A percentile compares a stretch with the other conserved stretches of the same genome.
These are phyloP conservation scores for Strigops habroptila DNA, from an alignment of 2,113 vertebrate genomes.

Conservation along the genomic window DNA sequence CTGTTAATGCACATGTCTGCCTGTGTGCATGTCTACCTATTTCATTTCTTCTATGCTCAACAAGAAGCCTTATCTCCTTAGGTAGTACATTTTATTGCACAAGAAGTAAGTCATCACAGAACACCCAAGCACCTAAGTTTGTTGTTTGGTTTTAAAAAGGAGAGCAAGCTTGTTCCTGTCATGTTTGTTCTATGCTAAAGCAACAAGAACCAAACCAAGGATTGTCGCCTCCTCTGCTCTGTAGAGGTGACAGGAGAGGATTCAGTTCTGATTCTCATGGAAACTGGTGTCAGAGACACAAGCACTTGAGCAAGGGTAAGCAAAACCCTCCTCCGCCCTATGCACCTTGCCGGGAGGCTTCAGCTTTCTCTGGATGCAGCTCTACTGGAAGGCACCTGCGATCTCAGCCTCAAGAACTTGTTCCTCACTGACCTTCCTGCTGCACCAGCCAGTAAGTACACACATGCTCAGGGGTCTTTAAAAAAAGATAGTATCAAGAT, in stretches of 20 bases:
- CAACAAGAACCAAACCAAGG: not conserved
- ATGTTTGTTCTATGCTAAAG: not conserved
- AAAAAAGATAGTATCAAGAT: not conserved
- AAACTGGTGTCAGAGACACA: not conserved
- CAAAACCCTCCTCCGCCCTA: not conserved
- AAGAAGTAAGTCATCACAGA: not conserved
- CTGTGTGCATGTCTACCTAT: not conserved
- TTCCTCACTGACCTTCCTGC: not conserved
- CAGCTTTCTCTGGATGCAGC: not conserved
- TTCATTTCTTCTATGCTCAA: not conserved
- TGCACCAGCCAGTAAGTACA: not conserved
- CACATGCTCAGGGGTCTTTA: not conserved
- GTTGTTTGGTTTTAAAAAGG: not conserved
- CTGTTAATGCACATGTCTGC: not conserved
- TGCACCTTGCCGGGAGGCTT: not conserved
- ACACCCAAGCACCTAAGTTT: not conserved
- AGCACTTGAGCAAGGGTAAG: not conserved
- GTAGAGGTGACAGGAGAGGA: not conserved
- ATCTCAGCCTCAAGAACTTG: not conserved
- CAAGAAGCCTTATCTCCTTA: not conserved
- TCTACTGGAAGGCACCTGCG: not conserved
- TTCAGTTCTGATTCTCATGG: not conserved
- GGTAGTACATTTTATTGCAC: not conserved
- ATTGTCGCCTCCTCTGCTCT: not conserved
- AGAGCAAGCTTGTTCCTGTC: not conserved